Evolutionary conservation across 2,113 vertebrate genomes (phyloP).

Genomic region (Brachyhypopomus gauderio): DNA sequence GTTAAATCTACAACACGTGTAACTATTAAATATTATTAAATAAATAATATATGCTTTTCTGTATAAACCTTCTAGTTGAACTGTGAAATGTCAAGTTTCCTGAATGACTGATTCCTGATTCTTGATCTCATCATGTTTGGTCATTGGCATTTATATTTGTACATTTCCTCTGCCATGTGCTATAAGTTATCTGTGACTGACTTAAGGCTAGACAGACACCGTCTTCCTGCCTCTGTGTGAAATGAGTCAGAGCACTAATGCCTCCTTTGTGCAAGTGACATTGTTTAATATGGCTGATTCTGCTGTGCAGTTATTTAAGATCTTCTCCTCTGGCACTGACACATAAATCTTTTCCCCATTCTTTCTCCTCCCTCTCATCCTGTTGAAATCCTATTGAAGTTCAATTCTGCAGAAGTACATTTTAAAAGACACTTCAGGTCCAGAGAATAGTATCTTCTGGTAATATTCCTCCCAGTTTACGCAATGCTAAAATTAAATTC

Average conservation of each 20-base stretch:
- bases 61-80: too few relatives aligned
- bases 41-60: neutral
- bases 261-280: slow-evolving; percentile 66
- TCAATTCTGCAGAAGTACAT: slow-evolving; percentile 63
- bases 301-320: slow-evolving; percentile 59
- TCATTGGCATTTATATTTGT: neutral
- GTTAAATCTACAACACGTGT: neutral
- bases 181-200: neutral
- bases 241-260: slow-evolving; percentile 62
- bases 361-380: slow-evolving; percentile 48
- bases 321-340: slow-evolving; percentile 57
- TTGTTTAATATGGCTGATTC: slow-evolving; percentile 63
- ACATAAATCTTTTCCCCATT: slow-evolving; percentile 71
- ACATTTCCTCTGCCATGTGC: neutral
- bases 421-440: slow-evolving; percentile 66
- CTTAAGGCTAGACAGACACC: neutral
- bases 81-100: neutral
- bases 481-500: slow-evolving; percentile 61
- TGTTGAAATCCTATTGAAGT: slow-evolving; percentile 67
- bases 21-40: neutral
- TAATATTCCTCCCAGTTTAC: slow-evolving; percentile 63
- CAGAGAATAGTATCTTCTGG: slow-evolving; percentile 58
- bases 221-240: slow-evolving; percentile 46
- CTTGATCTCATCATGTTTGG: neutral
- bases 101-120: neutral